Evolutionary conservation across 2,113 vertebrate species (phyloP).

Genomic region (Campylomormyrus tamandua): DNA sequence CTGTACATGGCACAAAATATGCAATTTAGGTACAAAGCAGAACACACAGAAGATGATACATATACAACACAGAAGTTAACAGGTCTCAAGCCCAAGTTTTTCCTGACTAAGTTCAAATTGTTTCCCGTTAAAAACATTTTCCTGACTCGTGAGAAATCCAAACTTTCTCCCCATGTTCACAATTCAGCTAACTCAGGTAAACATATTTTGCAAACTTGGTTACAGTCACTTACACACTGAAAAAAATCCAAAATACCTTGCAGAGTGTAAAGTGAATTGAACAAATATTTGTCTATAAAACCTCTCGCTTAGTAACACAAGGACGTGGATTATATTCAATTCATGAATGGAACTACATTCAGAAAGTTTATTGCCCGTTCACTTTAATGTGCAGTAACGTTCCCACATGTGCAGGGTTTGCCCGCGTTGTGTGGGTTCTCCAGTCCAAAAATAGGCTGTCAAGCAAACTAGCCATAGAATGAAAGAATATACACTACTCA

Average conservation of each 20-base stretch:
- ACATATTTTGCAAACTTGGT: not conserved
- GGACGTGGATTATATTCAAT: not conserved
- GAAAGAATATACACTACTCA: not conserved
- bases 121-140: not conserved
- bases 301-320: not conserved
- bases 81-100: not conserved
- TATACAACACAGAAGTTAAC: not conserved
- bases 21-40: not conserved
- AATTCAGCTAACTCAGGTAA: not conserved
- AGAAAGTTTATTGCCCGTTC: not conserved
- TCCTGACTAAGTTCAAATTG: not conserved
- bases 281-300: not conserved
- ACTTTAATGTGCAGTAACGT: not conserved
- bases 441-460: not conserved
- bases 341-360: not conserved
- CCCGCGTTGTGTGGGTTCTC: rapidly evolving
- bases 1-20: not conserved
- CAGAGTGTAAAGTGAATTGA: not conserved
- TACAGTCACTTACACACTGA: not conserved
- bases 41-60: not conserved
- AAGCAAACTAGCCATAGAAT: not conserved
- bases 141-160: not conserved
- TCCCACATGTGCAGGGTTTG: not conserved
- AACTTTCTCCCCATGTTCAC: not conserved
- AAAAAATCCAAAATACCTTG: not conserved